Percentiles rank a stretch among this genome's conserved stretches.
phyloP scores from a whole-genome alignment of 1,140 invertebrate genomes.

The Diuraphis noxia region DNA sequence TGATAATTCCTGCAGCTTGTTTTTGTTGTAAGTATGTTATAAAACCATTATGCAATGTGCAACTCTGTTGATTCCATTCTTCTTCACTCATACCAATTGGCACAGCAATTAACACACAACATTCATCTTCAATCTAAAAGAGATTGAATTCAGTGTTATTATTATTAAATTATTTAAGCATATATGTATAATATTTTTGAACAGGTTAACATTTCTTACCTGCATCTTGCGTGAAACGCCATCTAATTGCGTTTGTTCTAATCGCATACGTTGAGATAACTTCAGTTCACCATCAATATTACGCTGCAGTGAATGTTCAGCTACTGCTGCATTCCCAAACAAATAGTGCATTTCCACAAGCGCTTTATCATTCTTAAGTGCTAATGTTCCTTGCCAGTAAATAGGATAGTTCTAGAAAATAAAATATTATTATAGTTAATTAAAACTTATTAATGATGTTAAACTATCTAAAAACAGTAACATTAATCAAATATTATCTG shows the following conservation, averaged over 20 bases:
- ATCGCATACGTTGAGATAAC: constrained; percentile 94
- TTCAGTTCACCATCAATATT: constrained; percentile 79
- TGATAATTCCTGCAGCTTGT: constrained; percentile 96
- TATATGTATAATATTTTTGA: neutral
- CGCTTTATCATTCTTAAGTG: constrained; percentile 93
- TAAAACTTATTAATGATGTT: neutral
- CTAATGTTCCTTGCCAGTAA: constrained; percentile 94
- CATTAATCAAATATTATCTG: neutral
- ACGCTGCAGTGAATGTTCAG: constrained; percentile 78
- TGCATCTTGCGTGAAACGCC: constrained; percentile 95
- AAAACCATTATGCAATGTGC: constrained; percentile 86
- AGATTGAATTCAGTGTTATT: constrained; percentile 31
- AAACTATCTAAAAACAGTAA: neutral
- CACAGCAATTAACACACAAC: constrained; percentile 92
- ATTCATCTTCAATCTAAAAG: constrained; percentile 86
- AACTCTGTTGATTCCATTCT: constrained; percentile 90
- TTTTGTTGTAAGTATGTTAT: constrained; percentile 96
- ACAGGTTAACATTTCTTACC: constrained; percentile 65
- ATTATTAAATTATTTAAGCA: neutral
- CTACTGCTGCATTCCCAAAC: constrained; percentile 86
- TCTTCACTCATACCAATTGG: constrained; percentile 92
- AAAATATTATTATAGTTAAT: neutral
- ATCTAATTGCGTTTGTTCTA: constrained; percentile 91
- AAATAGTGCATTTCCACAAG: constrained; percentile 98
- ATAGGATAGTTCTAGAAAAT: constrained; percentile 79